A percentile compares a stretch with the other conserved stretches of the same genome.
These are phyloP conservation scores for Lasioglossum calceatum DNA, from an alignment of 2,888 invertebrate species.

Conservation along the genomic window DNA sequence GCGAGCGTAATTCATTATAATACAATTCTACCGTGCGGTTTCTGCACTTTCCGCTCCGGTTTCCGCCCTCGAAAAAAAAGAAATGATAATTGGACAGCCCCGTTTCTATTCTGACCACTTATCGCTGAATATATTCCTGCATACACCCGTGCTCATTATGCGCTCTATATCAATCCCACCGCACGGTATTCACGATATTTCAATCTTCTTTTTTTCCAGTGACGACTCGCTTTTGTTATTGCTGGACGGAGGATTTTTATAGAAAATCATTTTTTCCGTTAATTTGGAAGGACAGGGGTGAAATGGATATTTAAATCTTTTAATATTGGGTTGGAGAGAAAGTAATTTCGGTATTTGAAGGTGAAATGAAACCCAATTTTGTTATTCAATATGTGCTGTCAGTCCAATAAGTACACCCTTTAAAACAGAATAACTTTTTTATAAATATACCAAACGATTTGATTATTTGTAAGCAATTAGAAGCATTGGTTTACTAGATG, in stretches of 20 bases:
- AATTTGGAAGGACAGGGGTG: no score
- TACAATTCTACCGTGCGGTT: slow-evolving; percentile 4
- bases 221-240: neutral
- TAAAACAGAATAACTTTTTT: no score
- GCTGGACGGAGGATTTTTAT: neutral
- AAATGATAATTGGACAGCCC: slow-evolving; percentile 8
- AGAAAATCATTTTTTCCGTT: neutral
- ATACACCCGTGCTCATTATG: neutral
- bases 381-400: no score
- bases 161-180: neutral
- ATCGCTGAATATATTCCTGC: neutral
- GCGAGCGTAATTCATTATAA: slow-evolving; percentile 36
- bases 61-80: slow-evolving; percentile 22
- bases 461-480: no score
- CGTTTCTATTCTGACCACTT: neutral
- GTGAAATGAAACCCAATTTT: no score
- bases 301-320: no score
- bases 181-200: neutral
- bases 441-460: no score
- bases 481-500: no score
- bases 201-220: neutral
- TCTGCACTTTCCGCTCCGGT: neutral
- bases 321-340: no score
- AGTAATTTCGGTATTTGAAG: no score
- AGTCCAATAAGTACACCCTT: no score